These are phyloP conservation scores for Cetoscarus ocellatus DNA, from an alignment of 2,797 vertebrate genomes.

Conservation along the genomic window DNA sequence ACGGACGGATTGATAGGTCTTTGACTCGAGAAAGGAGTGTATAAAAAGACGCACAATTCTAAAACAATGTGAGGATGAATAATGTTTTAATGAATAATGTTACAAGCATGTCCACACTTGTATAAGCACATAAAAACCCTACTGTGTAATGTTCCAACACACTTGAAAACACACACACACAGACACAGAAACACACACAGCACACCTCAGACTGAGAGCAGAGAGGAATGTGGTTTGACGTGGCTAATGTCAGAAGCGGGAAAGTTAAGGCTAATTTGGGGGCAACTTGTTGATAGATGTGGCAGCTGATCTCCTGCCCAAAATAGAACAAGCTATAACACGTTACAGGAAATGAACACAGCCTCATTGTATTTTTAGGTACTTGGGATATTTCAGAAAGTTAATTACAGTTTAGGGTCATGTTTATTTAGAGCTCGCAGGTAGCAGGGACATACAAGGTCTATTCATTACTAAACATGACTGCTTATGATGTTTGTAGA, in stretches of 20 bases:
- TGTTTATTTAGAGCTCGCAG: not conserved
- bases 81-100: no score
- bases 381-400: not conserved
- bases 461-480: no score
- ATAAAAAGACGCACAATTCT: no score
- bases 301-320: constrained; percentile 17
- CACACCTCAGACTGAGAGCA: not conserved
- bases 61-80: no score
- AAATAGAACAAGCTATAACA: constrained; percentile 6
- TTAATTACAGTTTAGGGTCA: not conserved
- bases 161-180: not conserved
- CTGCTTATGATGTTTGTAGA: no score
- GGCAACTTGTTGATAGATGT: not conserved
- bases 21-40: no score
- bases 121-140: not conserved
- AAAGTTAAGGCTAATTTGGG: constrained; percentile 9
- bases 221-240: constrained; percentile 22
- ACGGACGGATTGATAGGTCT: no score
- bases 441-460: not conserved
- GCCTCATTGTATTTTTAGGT: not conserved
- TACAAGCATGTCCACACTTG: not conserved
- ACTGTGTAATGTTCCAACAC: not conserved
- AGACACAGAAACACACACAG: not conserved
- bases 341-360: not conserved
- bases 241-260: constrained; percentile 4